Evolutionary conservation across 2,113 vertebrate genomes (phyloP).

Genomic region (Lycocorax pyrrhopterus): DNA sequence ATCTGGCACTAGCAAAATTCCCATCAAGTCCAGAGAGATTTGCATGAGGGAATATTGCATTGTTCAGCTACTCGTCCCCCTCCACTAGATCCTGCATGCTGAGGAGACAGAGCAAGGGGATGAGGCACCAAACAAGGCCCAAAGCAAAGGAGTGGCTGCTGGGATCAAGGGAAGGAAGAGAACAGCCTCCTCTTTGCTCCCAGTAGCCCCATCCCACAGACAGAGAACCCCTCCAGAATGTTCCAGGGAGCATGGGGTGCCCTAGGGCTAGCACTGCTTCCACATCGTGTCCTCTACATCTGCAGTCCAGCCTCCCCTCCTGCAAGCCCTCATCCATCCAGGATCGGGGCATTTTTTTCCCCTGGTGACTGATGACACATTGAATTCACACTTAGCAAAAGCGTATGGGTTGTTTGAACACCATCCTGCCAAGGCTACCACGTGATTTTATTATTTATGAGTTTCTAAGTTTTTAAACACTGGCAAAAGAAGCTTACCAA

Average conservation of each 20-base stretch:
- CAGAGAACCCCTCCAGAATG: fast-evolving
- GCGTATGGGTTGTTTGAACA: neutral
- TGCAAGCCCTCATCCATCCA: neutral
- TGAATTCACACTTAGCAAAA: neutral
- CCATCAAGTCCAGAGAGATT: neutral
- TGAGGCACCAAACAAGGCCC: neutral
- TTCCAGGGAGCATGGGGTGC: neutral
- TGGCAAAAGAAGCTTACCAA: neutral
- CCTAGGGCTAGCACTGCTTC: neutral
- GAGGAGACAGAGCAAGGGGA: neutral
- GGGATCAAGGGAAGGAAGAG: neutral
- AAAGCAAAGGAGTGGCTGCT: neutral
- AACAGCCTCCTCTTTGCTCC: neutral
- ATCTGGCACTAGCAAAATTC: neutral
- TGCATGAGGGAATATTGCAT: neutral
- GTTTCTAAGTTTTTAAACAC: neutral
- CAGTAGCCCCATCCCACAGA: neutral
- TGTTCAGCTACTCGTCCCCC: neutral
- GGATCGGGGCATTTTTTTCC: neutral
- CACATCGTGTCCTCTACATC: neutral
- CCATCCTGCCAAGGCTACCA: neutral
- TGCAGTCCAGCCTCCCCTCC: neutral
- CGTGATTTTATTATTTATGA: neutral
- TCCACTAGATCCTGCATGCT: fast-evolving
- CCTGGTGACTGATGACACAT: neutral